A percentile compares a stretch with the other conserved stretches of the same genome.
phyloP scores from a whole-genome alignment of 1,140 invertebrate species.

The Charaxes varanes region DNA sequence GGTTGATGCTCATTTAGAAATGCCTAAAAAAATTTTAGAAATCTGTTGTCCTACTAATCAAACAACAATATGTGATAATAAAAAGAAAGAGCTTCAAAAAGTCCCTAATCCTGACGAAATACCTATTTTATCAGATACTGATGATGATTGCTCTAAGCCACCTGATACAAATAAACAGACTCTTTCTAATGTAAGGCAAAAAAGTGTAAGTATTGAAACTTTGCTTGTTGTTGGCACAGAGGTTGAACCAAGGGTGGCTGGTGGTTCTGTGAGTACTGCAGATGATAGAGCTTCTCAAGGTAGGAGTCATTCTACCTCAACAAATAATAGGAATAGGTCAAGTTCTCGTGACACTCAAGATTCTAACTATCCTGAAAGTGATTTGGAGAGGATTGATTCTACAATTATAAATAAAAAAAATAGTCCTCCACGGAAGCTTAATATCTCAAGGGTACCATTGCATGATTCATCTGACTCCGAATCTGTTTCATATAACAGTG shows the following conservation, averaged over 20 bases:
- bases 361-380: constrained; percentile 54
- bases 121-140: constrained; percentile 46
- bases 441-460: constrained; percentile 25
- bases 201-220: constrained; percentile 52
- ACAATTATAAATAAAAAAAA: constrained; percentile 24
- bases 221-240: constrained; percentile 34
- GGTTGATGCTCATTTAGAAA: constrained; percentile 52
- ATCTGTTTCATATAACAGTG: constrained; percentile 58
- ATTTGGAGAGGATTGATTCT: constrained; percentile 32
- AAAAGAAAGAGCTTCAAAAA: constrained; percentile 28
- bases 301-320: constrained; percentile 41
- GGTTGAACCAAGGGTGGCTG: constrained; percentile 21
- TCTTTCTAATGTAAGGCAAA: constrained; percentile 16
- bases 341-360: constrained; percentile 53
- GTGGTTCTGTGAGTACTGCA: constrained; percentile 32
- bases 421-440: constrained; percentile 21
- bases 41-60: constrained; percentile 9
- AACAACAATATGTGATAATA: constrained; percentile 17
- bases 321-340: constrained; percentile 39
- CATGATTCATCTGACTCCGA: constrained; percentile 49
- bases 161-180: constrained; percentile 22
- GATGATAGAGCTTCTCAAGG: constrained; percentile 35
- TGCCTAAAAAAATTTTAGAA: constrained; percentile 16
- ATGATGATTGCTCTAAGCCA: constrained; percentile 34
- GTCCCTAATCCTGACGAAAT: constrained; percentile 64